Evolutionary conservation across 2,797 vertebrate species (phyloP).

Genomic region (Siniperca obscura): DNA sequence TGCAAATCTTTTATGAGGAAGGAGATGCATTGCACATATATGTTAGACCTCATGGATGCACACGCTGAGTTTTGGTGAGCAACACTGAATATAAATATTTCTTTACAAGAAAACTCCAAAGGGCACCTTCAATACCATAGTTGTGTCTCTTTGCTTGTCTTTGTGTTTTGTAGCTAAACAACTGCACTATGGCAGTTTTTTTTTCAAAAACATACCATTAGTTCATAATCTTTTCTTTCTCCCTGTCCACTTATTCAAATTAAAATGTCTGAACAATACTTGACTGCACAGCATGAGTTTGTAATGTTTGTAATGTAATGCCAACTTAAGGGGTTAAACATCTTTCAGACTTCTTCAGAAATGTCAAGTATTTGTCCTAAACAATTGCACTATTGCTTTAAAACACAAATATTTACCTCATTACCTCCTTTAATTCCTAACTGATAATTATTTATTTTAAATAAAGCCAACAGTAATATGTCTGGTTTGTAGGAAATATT

Average conservation of each 20-base stretch:
- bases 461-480: not conserved
- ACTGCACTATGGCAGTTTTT: no score
- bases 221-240: not conserved
- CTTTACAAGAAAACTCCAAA: no score
- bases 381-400: not conserved
- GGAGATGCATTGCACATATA: no score
- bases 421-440: conserved; percentile 4
- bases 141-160: no score
- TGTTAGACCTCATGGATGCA: no score
- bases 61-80: no score
- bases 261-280: not conserved
- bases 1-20: no score
- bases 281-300: not conserved
- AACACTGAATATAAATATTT: no score
- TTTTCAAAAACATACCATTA: not conserved
- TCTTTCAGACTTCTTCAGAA: not conserved
- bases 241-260: not conserved
- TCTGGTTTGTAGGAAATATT: not conserved
- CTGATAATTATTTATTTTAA: not conserved
- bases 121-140: no score
- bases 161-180: not conserved
- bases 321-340: not conserved
- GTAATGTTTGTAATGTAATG: not conserved
- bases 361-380: not conserved
- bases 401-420: not conserved